Percentiles rank a stretch among this genome's conserved stretches.
phyloP scores from a whole-genome alignment of 2,113 vertebrate genomes.

The Nothobranchius kuhntae region DNA sequence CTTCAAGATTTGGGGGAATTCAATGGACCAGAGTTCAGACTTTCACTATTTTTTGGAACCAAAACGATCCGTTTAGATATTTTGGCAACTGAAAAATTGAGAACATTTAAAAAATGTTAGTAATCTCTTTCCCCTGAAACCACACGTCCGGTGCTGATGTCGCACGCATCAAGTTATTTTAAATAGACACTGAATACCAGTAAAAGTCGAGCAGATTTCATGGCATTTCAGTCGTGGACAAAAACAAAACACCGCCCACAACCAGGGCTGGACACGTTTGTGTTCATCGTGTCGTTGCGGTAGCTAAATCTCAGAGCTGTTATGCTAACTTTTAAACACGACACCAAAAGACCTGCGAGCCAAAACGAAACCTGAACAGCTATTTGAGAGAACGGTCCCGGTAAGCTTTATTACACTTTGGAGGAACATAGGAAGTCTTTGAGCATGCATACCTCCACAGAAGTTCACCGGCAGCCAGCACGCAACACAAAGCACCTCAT shows the following conservation, averaged over 20 bases:
- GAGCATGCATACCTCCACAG: slow-evolving; percentile 5
- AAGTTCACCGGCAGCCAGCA: slow-evolving; percentile 25
- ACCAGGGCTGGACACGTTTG: not conserved
- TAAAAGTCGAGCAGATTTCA: not conserved
- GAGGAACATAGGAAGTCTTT: slow-evolving; percentile 28
- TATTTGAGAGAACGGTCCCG: slow-evolving; percentile 21
- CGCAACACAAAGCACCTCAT: not conserved
- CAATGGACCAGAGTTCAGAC: too few relatives aligned
- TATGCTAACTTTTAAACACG: not conserved
- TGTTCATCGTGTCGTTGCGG: not conserved
- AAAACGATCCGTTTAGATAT: too few relatives aligned
- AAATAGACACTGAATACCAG: not conserved
- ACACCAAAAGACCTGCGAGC: not conserved
- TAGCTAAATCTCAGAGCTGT: not conserved
- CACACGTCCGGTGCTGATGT: not conserved
- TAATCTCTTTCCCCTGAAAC: not conserved
- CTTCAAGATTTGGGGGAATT: too few relatives aligned
- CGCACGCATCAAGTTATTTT: not conserved
- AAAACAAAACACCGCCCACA: not conserved
- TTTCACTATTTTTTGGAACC: too few relatives aligned
- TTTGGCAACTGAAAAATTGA: too few relatives aligned
- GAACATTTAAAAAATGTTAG: too few relatives aligned
- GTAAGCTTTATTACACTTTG: slow-evolving; percentile 28
- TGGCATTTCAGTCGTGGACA: not conserved
- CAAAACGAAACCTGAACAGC: too few relatives aligned